Conservation (phyloP, 2,113 vertebrate species). For the Danio rerio region GRCz12tu NC_133186.1:35249501-35250000, state of each 20-base stretch:
- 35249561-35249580: not conserved
- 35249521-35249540: slow-evolving; percentile 47
- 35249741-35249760: slow-evolving; percentile 81
- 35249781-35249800: slow-evolving; percentile 76
- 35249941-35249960: slow-evolving; percentile 38
- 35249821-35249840: slow-evolving; percentile 80
- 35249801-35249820: slow-evolving; percentile 46
- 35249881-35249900: slow-evolving; percentile 76
- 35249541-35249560: slow-evolving; percentile 55
- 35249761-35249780: slow-evolving; percentile 76
- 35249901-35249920: slow-evolving; percentile 64
- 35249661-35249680: slow-evolving; percentile 75
- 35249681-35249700: slow-evolving; percentile 81
- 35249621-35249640: slow-evolving; percentile 61
- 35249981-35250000: too few species aligned
- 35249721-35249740: slow-evolving; percentile 81
- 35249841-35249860: slow-evolving; percentile 79
- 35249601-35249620: slow-evolving; percentile 53
- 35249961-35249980: not conserved
- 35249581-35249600: slow-evolving; percentile 26
- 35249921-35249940: not conserved
- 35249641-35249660: slow-evolving; percentile 79
- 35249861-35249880: slow-evolving; percentile 74
- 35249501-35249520: slow-evolving; percentile 56
- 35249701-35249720: slow-evolving; percentile 76